phyloP scores from a whole-genome alignment of 1,140 invertebrate species.

The Lethrus apterus region DNA sequence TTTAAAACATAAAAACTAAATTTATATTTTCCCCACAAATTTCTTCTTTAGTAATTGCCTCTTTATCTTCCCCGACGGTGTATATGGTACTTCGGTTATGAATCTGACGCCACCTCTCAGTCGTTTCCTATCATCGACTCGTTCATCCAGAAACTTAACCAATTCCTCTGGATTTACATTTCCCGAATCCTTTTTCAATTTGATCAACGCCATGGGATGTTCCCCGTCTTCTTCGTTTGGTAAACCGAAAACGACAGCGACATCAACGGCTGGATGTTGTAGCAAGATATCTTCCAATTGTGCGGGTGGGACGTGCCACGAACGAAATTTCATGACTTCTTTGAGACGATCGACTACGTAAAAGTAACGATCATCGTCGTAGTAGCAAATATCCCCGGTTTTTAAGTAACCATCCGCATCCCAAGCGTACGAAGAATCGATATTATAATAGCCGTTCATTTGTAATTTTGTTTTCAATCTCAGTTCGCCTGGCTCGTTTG shows the following conservation, averaged over 20 bases:
- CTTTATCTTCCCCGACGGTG: conserved; percentile 28
- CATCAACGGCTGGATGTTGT: conserved; percentile 58
- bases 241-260: conserved; percentile 70
- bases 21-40: no score
- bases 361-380: conserved; percentile 56
- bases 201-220: conserved; percentile 62
- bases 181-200: conserved; percentile 35
- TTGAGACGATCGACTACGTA: conserved; percentile 68
- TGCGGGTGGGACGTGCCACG: conserved; percentile 38
- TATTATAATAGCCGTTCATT: conserved; percentile 28
- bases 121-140: conserved; percentile 28
- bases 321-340: conserved; percentile 64
- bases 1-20: no score
- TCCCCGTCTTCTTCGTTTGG: conserved; percentile 60
- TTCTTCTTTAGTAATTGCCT: conserved; percentile 8
- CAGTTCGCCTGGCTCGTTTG: conserved; percentile 57
- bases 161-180: conserved; percentile 22
- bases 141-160: conserved; percentile 24
- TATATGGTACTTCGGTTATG: conserved; percentile 24
- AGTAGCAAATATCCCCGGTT: conserved; percentile 66
- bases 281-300: conserved; percentile 63
- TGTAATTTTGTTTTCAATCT: conserved; percentile 56
- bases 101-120: conserved; percentile 31
- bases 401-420: conserved; percentile 61
- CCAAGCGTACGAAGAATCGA: conserved; percentile 29